A percentile compares a stretch with the other conserved stretches of the same genome.
These are phyloP conservation scores for Sarcophaga variegata DNA, from an alignment of 2,888 invertebrate genomes.

Conservation along the genomic window DNA sequence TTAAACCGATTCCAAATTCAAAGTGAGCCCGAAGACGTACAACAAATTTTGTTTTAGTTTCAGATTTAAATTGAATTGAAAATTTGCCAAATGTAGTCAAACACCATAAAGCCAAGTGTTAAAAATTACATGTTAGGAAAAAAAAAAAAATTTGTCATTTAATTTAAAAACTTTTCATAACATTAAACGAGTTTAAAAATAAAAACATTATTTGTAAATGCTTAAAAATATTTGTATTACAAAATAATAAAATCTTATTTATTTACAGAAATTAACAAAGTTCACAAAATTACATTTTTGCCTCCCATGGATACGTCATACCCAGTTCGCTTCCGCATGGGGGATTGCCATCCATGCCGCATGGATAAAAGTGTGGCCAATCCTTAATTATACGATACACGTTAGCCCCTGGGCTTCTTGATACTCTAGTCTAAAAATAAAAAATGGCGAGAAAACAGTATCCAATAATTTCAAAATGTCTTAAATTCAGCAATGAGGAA, in stretches of 20 bases:
- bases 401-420: conserved; percentile 83
- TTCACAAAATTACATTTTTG: conserved; percentile 71
- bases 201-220: too few species aligned
- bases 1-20: too few species aligned
- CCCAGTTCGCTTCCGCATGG: conserved; percentile 79
- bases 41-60: too few species aligned
- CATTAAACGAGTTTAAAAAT: too few species aligned
- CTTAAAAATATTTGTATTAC: too few species aligned
- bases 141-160: too few species aligned
- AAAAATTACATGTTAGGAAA: too few species aligned
- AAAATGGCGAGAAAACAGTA: conserved; percentile 3
- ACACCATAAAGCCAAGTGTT: too few species aligned
- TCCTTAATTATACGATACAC: conserved; percentile 82
- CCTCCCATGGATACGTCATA: conserved; percentile 76
- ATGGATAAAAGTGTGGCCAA: conserved; percentile 82
- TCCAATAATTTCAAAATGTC: background rate
- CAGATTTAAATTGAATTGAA: too few species aligned
- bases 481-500: background rate
- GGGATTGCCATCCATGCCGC: conserved; percentile 75
- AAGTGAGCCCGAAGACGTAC: too few species aligned
- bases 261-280: conserved; percentile 6
- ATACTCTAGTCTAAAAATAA: conserved; percentile 77
- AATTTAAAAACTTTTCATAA: too few species aligned
- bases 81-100: too few species aligned
- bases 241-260: background rate